Base-by-base conservation (phyloP, 2,888 invertebrate species). In the Heliconius hortense region DNA sequence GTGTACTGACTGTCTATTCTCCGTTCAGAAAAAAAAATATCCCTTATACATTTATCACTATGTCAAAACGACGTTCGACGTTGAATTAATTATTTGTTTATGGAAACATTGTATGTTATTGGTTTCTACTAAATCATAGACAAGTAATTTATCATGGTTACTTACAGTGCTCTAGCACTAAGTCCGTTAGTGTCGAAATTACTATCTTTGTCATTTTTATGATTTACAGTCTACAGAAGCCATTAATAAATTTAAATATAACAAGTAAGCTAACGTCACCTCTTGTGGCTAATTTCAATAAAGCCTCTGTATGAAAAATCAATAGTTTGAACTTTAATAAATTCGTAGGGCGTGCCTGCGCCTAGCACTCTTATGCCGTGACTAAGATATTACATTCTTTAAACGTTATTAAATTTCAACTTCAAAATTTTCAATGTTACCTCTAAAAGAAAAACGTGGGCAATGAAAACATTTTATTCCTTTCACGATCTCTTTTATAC, bases 251-350 rank as follows among this genome's bases (percentile, higher is more conserved):
- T 71, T 71, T 62, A 43, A 71, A 62, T 39, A 62, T 60, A 24
- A 71, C 26, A 71, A 60, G 39, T 39, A 15, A 60, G 60, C 31
- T 72, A 31, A 72, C 63, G 63, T 64, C 53, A 72, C 24, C 26
- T 69, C 31, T 71, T 43, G 48, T 72, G 15, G 31, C 43, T 72
- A 64, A 72, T 72, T 72, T 72, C 48, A 64, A 53, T 72, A 72
- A 24, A n/a, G 53, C 31, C 53, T 63, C 21, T 62, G 48, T n/a
- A 13, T 48, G 53, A 35, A 72, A 63, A 63, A 72, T 64, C 72
- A 72, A 72, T 72, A 72, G 63, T 63, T 72, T 53, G 62, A 64
- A 72, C 48, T 63, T 63, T 72, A 72, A 63, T 72, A 64, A 64
- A 62, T 48, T 64, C 31, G 63, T 72, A 53, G 72, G 48, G 71